A percentile compares a stretch with the other conserved stretches of the same genome.
phyloP scores from a whole-genome alignment of 1,140 invertebrate genomes.

The Drosophila pruinosa region DNA sequence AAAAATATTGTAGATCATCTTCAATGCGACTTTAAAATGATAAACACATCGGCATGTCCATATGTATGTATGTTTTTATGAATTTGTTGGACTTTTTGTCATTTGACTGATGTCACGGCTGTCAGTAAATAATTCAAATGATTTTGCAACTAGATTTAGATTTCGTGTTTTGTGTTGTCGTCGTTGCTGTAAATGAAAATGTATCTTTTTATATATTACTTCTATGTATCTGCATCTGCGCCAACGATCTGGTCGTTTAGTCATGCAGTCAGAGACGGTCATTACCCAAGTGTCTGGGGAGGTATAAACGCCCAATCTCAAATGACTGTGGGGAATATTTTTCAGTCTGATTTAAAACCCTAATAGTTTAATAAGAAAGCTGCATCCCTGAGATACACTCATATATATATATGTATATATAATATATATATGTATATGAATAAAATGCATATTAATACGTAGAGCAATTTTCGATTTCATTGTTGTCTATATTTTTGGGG shows the following conservation, averaged over 20 bases:
- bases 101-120: conserved; percentile 53
- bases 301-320: conserved; percentile 15
- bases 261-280: conserved; percentile 27
- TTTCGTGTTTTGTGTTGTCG: conserved; percentile 41
- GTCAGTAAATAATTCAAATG: conserved; percentile 61
- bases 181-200: conserved; percentile 37
- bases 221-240: conserved; percentile 19
- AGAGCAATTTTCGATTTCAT: conserved; percentile 22
- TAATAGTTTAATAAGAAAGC: conserved; percentile 25
- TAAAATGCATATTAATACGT: conserved; percentile 17
- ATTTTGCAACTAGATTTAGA: conserved; percentile 62
- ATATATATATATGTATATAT: neutral
- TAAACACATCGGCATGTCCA: neutral
- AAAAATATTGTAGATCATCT: conserved; percentile 7
- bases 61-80: neutral
- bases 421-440: conserved; percentile 1
- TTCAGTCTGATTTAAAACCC: neutral
- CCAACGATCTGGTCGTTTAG: conserved; percentile 10
- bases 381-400: conserved; percentile 28
- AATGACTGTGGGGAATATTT: conserved; percentile 22
- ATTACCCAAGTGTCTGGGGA: conserved; percentile 47
- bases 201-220: conserved; percentile 22
- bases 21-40: neutral
- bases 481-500: conserved; percentile 31
- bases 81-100: conserved; percentile 16